phyloP scores from a whole-genome alignment of 2,888 invertebrate genomes.

The Dioctria rufipes region DNA sequence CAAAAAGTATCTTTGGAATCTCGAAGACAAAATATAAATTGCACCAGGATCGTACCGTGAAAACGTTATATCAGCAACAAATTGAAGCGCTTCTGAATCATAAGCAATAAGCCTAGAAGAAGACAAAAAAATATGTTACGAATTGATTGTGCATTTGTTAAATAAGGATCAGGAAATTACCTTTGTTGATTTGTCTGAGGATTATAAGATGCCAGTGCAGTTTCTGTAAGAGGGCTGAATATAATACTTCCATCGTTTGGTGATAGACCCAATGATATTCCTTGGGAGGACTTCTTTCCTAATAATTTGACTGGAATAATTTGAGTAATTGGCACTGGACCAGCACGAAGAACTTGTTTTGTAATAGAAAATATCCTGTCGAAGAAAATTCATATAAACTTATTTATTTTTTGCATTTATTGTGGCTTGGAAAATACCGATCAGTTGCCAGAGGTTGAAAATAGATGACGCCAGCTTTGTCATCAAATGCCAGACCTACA shows the following conservation, averaged over 20 bases:
- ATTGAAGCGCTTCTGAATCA: slow-evolving; percentile 82
- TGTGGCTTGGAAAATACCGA: slow-evolving; percentile 68
- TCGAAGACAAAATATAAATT: slow-evolving; percentile 82
- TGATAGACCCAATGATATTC: slow-evolving; percentile 82
- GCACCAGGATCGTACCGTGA: slow-evolving; percentile 79
- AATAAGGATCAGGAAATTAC: slow-evolving; percentile 68
- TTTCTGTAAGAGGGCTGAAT: slow-evolving; percentile 86
- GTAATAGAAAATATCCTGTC: slow-evolving; percentile 82
- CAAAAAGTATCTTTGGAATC: slow-evolving; percentile 86
- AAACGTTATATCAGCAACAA: slow-evolving; percentile 83
- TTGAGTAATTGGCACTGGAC: slow-evolving; percentile 80
- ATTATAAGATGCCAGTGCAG: slow-evolving; percentile 86
- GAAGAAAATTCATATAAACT: not conserved
- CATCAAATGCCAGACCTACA: slow-evolving; percentile 78
- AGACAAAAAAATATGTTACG: too few relatives aligned
- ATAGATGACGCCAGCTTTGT: slow-evolving; percentile 74
- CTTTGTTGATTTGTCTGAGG: slow-evolving; percentile 81
- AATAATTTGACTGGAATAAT: slow-evolving; percentile 83
- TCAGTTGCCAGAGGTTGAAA: slow-evolving; percentile 81
- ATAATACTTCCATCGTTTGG: slow-evolving; percentile 81
- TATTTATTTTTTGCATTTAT: slow-evolving; percentile 1
- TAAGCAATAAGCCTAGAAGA: slow-evolving; percentile 78
- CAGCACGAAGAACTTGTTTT: slow-evolving; percentile 80
- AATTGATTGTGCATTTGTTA: too few relatives aligned
- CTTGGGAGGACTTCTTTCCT: slow-evolving; percentile 88